phyloP scores from a whole-genome alignment of 2,888 invertebrate genomes.

The Pandemis cinnamomeana region DNA sequence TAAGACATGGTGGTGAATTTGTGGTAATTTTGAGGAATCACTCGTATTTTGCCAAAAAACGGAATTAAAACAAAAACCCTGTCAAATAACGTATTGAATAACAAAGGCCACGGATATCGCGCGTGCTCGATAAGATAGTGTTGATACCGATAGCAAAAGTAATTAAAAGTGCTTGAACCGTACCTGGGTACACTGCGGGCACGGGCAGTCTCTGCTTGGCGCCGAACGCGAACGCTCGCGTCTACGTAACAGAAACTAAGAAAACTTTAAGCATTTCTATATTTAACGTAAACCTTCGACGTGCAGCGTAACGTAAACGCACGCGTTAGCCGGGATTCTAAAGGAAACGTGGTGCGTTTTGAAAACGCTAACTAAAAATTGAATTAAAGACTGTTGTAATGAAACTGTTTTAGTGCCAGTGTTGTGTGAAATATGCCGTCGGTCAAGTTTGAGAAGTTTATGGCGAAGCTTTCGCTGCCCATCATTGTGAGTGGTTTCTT shows the following conservation, averaged over 20 bases:
- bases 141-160: constrained; percentile 29
- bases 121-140: constrained; percentile 37
- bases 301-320: constrained; percentile 18
- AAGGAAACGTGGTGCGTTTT: not conserved
- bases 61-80: constrained; percentile 10
- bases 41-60: not conserved
- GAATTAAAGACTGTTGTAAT: constrained; percentile 33
- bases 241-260: not conserved
- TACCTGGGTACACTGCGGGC: not conserved
- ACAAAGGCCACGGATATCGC: constrained; percentile 29
- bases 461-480: constrained; percentile 54
- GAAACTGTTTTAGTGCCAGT: constrained; percentile 42
- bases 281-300: not conserved
- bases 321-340: constrained; percentile 24
- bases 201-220: constrained; percentile 15
- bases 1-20: not conserved
- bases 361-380: not conserved
- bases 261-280: constrained; percentile 1
- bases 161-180: constrained; percentile 26
- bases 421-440: constrained; percentile 61
- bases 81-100: constrained; percentile 26
- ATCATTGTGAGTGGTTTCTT: constrained; percentile 60
- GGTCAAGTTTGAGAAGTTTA: constrained; percentile 63
- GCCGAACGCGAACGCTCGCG: constrained; percentile 13
- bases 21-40: not conserved